Percentiles rank a stretch among this genome's conserved stretches.
phyloP scores from a whole-genome alignment of 2,888 invertebrate genomes.

The Chloromyia formosa region DNA sequence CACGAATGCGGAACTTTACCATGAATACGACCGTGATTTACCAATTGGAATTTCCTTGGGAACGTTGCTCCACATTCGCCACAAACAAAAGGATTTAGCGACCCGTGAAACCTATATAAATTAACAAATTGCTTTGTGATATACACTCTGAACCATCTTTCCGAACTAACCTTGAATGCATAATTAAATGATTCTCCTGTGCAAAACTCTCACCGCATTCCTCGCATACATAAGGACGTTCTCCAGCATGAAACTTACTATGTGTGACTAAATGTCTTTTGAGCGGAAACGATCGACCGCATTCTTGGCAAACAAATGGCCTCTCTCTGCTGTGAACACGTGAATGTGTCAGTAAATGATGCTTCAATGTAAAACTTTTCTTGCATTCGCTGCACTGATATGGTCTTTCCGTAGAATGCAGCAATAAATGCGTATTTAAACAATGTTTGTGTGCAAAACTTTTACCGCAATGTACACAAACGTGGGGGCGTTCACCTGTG shows the following conservation, averaged over 20 bases:
- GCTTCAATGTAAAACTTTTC: constrained; percentile 86
- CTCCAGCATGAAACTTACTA: constrained; percentile 86
- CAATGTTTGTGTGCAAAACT: constrained; percentile 85
- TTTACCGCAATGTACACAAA: constrained; percentile 81
- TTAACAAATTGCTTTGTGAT: not conserved
- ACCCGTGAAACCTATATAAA: constrained; percentile 82
- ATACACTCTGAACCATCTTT: not conserved
- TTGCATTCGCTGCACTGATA: constrained; percentile 86
- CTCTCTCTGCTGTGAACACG: constrained; percentile 82
- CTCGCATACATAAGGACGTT: constrained; percentile 84
- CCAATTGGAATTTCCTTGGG: constrained; percentile 85
- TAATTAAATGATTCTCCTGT: constrained; percentile 79
- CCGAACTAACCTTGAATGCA: constrained; percentile 64
- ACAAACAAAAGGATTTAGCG: constrained; percentile 94
- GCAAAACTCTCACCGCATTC: constrained; percentile 94
- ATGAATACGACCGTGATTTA: constrained; percentile 83
- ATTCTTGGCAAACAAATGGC: constrained; percentile 84
- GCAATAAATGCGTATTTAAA: constrained; percentile 80
- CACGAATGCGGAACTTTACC: constrained; percentile 84
- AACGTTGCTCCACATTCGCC: constrained; percentile 88
- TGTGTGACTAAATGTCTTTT: constrained; percentile 86
- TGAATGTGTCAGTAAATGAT: constrained; percentile 82
- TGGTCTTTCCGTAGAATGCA: constrained; percentile 83
- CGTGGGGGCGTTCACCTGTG: constrained; percentile 77
- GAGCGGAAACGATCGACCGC: constrained; percentile 82